Evolutionary conservation across 2,888 invertebrate species (phyloP).

Genomic region (Trissonchulus latispiculum): DNA sequence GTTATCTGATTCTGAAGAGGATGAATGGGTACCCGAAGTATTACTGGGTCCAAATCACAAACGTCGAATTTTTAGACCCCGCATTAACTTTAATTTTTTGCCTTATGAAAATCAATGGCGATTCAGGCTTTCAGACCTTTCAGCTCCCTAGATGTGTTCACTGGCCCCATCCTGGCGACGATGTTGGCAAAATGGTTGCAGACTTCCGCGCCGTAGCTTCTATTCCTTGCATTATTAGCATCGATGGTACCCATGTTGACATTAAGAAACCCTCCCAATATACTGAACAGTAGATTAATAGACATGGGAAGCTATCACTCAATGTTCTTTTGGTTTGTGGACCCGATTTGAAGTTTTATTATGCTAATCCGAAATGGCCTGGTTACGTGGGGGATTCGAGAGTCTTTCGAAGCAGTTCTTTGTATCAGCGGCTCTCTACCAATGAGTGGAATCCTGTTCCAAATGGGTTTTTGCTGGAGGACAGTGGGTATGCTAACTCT

Average conservation of each 20-base stretch:
- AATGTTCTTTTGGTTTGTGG: conserved; percentile 1
- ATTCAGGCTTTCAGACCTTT: not conserved
- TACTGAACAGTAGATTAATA: not conserved
- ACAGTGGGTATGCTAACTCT: not conserved
- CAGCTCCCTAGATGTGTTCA: not conserved
- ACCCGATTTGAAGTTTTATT: conserved; percentile 2
- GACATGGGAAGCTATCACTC: not conserved
- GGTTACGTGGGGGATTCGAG: not conserved
- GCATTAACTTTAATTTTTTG: not conserved
- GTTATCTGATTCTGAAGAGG: too few species aligned
- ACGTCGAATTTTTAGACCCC: not conserved
- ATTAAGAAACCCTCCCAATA: not conserved
- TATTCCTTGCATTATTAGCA: not conserved
- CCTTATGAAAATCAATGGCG: not conserved
- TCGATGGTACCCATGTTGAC: not conserved
- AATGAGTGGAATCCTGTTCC: not conserved
- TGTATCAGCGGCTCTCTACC: not conserved
- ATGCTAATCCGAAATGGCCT: not conserved
- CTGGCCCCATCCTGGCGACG: not conserved
- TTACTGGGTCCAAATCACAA: not conserved
- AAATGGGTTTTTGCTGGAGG: not conserved
- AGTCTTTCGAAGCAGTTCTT: not conserved
- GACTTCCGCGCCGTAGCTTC: not conserved
- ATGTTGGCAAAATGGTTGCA: not conserved
- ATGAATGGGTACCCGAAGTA: too few species aligned